Base-by-base conservation (phyloP, 2,113 vertebrate species). In the Noturus placidus region DNA sequence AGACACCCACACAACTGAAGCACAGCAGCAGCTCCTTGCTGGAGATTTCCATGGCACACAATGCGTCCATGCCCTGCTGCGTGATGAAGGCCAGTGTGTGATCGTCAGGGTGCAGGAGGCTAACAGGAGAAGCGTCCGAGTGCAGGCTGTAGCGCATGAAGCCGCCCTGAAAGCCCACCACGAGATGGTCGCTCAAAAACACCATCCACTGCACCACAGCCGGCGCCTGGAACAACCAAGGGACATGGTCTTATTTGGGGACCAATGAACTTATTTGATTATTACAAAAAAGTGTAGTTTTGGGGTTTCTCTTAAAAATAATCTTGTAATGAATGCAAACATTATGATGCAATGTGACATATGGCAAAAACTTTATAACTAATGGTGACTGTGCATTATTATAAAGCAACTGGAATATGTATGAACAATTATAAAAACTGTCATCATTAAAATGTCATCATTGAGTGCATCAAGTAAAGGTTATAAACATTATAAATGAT, bases 1-100 rank as follows among this genome's bases (percentile, higher is more conserved):
- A 99, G 87, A 99, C 93, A 5, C 97, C 98, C 20, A 99, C 96
- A 95, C 96, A 93, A 93, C 95, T 97, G 96, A 99, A 99, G 96
- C 98, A 99, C 94, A 99, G 97, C 95, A 99, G 95, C 91, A 97
- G 96, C 91, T 99, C 98, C 92, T 99, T 99, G 94, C 93, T 96
- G 92, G 98, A 99, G 91, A 99, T 98, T 93, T 99, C 98, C 90
- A 99, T 97, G 0, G 97, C 97, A 0, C 98, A 99, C 87, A 99
- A 94, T n/a, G 98, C 97, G 15, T 99, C 97, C 91, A 96, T 95
- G 90, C 92, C 93, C 89, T 99, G 97, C 91, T 99, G 97, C 10
- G 94, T 91, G 93, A 99, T 96, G 93, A 99, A 99, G 2, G 97
- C 96, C 65, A 99, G 95, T 0, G 98, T 99, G 93, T 97, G 97